Conservation (phyloP, 2,113 vertebrate genomes). For the Irena cyanogastra region DNA sequence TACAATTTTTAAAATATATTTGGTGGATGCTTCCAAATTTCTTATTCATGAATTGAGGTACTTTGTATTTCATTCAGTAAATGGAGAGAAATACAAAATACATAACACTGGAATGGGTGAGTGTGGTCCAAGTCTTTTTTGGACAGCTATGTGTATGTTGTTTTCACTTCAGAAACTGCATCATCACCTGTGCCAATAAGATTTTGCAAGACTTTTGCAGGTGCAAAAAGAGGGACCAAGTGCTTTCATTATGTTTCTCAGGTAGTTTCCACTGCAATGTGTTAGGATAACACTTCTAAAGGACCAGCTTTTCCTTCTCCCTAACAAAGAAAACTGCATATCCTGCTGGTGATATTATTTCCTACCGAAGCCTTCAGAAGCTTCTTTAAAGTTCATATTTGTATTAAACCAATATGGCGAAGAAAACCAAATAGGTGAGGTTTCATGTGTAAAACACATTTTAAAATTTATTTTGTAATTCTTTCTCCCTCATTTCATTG, state of each 20-base stretch:
- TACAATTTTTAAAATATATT: fast-evolving
- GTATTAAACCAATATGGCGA: neutral
- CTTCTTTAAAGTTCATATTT: neutral
- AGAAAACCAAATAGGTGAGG: neutral
- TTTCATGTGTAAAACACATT: fast-evolving
- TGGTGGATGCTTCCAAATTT: neutral
- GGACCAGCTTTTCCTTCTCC: neutral
- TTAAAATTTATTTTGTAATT: neutral
- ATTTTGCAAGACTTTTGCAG: neutral
- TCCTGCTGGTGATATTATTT: neutral
- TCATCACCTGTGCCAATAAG: neutral
- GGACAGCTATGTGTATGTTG: fast-evolving
- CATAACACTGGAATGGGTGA: neutral
- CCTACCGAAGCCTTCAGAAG: neutral
- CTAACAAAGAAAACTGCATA: neutral
- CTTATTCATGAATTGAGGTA: neutral
- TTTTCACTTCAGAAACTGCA: neutral
- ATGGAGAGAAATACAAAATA: too few relatives aligned
- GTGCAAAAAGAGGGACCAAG: neutral
- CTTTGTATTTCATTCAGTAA: neutral
- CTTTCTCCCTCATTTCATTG: neutral
- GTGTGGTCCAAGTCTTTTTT: neutral
- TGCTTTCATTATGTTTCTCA: neutral
- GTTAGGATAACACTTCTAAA: neutral
- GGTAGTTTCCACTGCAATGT: neutral